Base-by-base conservation (phyloP, 2,113 vertebrate species). In the Mugil cephalus region DNA sequence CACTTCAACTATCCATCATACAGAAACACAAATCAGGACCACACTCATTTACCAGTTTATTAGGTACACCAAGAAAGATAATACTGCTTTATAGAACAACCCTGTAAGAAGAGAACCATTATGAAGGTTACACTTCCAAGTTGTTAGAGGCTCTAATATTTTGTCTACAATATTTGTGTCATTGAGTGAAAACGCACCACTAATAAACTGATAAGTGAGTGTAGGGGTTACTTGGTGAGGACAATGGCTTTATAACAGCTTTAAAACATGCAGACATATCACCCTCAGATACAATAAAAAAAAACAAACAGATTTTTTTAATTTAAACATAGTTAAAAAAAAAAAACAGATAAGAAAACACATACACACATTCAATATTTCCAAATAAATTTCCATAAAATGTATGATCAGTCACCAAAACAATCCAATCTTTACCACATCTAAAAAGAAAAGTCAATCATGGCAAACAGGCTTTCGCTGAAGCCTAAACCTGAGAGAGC, bases 401-500 rank as follows among this genome's bases (percentile, higher is more conserved):
- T 36, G 1, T 36, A 11, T 13, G 4, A 34, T 53, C 12, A 52
- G 3, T 62, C 59, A 69, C 42, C 46, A 81, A 60, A 65, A 36
- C 17, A 53, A 30, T 2, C 3, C n/a, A 15, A 38, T 63, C 24
- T 62, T 17, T 3, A 64, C 66, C 34, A 64, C 17, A 56, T 60
- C 3, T 17, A 36, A 15, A 65, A 17, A 43, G 7, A 30, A 53
- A 65, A 51, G 5, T 72, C 35, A 38, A 51, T 83, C 24, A 71
- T 80, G 67, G 56, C 81, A 77, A 68, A 69, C 6, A 52, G 80
- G 66, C 77, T 78, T 67, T 54, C 45, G 21, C 38, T 50, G 35
- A 52, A 82, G 76, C 51, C 74, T 79, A 45, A 84, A 83, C 90
- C 89, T 92, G 89, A 92, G 87, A 66, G 56, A 51, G 68, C 8